Percentiles rank a stretch among this genome's conserved stretches.
Evolutionary conservation across 2,113 vertebrate species (phyloP).

Genomic region (Gymnarchus niloticus): DNA sequence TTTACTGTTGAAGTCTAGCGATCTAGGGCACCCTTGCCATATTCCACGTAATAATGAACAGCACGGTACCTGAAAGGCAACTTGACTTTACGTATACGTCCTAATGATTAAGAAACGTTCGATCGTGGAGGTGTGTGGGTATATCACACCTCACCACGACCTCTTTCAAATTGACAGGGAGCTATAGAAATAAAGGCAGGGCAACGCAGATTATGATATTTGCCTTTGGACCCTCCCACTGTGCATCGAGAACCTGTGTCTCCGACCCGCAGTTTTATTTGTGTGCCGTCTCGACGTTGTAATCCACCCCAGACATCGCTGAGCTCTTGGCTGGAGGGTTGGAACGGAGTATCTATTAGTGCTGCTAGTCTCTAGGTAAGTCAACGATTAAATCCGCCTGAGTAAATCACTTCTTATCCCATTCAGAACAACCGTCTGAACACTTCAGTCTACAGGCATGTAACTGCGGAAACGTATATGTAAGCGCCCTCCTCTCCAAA

Average conservation of each 20-base stretch:
- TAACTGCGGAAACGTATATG: background rate
- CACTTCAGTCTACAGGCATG: background rate
- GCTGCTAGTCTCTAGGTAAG: constrained; percentile 50
- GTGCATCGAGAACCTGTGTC: constrained; percentile 35
- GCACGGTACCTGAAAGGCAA: background rate
- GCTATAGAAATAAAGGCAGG: background rate
- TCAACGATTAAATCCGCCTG: constrained; percentile 23
- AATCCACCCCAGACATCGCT: constrained; percentile 42
- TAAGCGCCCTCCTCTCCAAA: background rate
- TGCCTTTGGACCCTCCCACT: constrained; percentile 23
- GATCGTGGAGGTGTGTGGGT: background rate
- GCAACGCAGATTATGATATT: background rate
- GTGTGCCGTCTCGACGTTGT: constrained; percentile 30
- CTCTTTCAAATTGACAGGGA: background rate
- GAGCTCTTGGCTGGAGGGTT: constrained; percentile 51
- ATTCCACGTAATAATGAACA: background rate
- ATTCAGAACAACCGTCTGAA: constrained; percentile 7
- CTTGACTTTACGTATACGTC: background rate
- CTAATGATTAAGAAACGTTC: background rate
- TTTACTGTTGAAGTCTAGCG: background rate
- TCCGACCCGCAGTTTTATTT: constrained; percentile 40
- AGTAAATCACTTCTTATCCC: constrained; percentile 17
- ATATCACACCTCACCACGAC: background rate
- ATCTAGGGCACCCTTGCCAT: background rate
- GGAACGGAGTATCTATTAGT: constrained; percentile 34